Evolutionary conservation across 2,888 invertebrate genomes (phyloP).

Genomic region (Trachelus troglodyta): DNA sequence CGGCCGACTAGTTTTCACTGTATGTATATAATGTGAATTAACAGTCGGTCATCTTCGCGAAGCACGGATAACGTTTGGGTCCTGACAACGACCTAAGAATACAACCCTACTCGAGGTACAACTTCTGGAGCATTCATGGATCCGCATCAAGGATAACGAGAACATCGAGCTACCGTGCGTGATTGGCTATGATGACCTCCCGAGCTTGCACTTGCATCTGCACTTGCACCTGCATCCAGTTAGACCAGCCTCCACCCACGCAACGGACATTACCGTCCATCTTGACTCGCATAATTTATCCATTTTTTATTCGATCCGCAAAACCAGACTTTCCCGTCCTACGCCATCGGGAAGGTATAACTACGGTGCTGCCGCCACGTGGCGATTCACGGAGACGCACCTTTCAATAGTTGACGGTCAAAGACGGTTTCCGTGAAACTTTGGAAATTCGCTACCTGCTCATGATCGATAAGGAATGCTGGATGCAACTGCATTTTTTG

Average conservation of each 20-base stretch:
- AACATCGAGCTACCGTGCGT: conserved; percentile 17
- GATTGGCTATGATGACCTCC: conserved; percentile 13
- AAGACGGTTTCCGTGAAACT: not conserved
- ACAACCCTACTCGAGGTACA: not conserved
- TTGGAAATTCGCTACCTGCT: not conserved
- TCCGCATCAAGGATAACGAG: conserved; percentile 18
- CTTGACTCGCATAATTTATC: not conserved
- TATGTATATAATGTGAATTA: not conserved
- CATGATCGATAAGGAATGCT: not conserved
- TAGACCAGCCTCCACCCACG: not conserved
- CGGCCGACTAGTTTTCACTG: not conserved
- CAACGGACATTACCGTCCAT: not conserved
- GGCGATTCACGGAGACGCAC: not conserved
- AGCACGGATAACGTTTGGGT: not conserved
- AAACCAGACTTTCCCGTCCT: not conserved
- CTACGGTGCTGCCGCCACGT: not conserved
- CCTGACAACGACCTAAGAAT: not conserved
- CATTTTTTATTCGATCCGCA: not conserved
- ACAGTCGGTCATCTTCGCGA: not conserved
- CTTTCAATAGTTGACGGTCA: not conserved
- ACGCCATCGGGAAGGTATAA: not conserved
- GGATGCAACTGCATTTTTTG: not conserved
- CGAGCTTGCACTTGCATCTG: not conserved
- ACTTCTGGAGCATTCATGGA: conserved; percentile 3
- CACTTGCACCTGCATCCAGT: not conserved